phyloP scores from a whole-genome alignment of 2,113 vertebrate species.

The Eonycteris spelaea region DNA sequence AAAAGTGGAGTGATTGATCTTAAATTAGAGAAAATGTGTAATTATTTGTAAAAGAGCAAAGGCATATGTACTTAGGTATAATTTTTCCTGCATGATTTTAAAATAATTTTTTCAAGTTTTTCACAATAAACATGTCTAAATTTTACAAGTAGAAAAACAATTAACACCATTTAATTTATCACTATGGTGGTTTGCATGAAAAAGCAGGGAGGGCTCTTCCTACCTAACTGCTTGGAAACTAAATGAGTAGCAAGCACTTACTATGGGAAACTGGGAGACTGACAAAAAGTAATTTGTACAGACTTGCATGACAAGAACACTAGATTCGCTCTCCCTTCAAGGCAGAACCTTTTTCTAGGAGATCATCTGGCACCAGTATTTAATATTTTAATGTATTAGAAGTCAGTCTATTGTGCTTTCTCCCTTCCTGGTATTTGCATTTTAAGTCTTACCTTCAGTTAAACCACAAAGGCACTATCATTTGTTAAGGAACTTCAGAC shows the following conservation, averaged over 20 bases:
- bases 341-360: neutral
- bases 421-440: neutral
- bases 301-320: neutral
- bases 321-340: neutral
- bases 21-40: neutral
- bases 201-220: neutral
- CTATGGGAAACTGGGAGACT: neutral
- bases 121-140: neutral
- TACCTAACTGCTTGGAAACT: neutral
- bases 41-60: neutral
- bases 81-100: neutral
- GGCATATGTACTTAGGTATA: neutral
- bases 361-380: neutral
- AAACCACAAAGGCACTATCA: neutral
- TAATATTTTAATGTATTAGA: neutral
- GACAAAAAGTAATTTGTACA: neutral
- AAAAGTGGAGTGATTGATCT: neutral
- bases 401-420: neutral
- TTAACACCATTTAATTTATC: neutral
- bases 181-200: neutral
- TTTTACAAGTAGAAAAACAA: conserved; percentile 1
- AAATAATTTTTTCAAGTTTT: neutral
- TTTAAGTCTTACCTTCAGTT: neutral
- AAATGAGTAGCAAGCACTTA: neutral
- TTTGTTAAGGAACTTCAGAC: neutral